These are phyloP conservation scores for Heliconius eleuchia DNA, from an alignment of 1,140 invertebrate species.

Conservation along the genomic window DNA sequence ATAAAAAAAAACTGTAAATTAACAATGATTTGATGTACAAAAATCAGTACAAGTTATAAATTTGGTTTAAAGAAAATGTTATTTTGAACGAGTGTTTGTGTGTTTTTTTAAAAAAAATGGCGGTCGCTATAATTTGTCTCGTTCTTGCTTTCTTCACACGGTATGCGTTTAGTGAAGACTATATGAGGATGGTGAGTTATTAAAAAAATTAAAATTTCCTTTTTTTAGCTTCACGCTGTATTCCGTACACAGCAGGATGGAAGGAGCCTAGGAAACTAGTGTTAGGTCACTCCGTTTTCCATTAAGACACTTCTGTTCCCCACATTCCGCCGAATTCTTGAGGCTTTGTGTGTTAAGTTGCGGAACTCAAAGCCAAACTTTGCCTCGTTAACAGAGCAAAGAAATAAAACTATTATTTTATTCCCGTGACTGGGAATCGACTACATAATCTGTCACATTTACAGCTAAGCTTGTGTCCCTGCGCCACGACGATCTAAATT, in stretches of 20 bases:
- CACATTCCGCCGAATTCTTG: too few relatives aligned
- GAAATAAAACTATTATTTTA: too few relatives aligned
- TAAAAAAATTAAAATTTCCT: background rate
- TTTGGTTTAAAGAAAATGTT: background rate
- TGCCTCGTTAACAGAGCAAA: too few relatives aligned
- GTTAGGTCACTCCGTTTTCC: background rate
- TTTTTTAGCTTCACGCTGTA: background rate
- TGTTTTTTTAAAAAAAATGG: background rate
- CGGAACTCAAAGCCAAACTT: too few relatives aligned
- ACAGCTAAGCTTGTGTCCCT: too few relatives aligned
- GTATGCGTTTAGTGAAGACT: constrained; percentile 58
- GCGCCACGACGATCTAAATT: too few relatives aligned
- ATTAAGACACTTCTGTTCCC: too few relatives aligned
- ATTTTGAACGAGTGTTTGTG: background rate
- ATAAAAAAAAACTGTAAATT: background rate
- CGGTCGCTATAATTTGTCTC: background rate
- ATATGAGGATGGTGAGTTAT: constrained; percentile 68
- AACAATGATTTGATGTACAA: background rate
- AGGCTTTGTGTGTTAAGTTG: too few relatives aligned
- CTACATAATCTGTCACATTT: too few relatives aligned
- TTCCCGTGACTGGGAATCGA: too few relatives aligned
- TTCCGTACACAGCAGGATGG: background rate
- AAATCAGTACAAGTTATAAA: background rate
- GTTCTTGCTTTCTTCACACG: constrained; percentile 70
- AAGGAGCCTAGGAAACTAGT: background rate